phyloP scores from a whole-genome alignment of 2,888 invertebrate species.

The Craniophora ligustri region DNA sequence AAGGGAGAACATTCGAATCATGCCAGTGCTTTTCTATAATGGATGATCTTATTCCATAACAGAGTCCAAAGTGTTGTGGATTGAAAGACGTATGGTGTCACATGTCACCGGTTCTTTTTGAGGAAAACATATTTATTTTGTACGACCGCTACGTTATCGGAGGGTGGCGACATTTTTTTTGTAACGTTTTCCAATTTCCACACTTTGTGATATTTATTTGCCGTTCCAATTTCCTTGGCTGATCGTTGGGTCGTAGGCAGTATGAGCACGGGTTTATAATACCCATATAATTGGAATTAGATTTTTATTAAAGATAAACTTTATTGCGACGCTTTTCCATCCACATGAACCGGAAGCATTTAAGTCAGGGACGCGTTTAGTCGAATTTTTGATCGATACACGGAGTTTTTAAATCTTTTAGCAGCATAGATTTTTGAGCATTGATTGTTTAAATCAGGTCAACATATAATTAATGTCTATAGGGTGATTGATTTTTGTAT shows the following conservation, averaged over 20 bases:
- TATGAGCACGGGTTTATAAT: conserved; percentile 40
- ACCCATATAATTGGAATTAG: conserved; percentile 38
- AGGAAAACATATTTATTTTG: conserved; percentile 60
- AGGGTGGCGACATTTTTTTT: conserved; percentile 27
- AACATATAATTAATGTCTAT: too few relatives aligned
- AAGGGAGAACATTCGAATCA: not conserved
- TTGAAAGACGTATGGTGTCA: conserved; percentile 58
- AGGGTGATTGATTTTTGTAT: too few relatives aligned
- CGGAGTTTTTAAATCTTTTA: conserved; percentile 13
- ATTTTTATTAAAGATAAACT: conserved; percentile 42
- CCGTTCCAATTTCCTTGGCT: conserved; percentile 48
- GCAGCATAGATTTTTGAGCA: too few relatives aligned
- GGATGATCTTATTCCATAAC: conserved; percentile 25
- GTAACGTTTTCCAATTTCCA: conserved; percentile 49
- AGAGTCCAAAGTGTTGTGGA: conserved; percentile 56
- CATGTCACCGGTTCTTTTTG: conserved; percentile 55
- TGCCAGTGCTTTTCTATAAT: conserved; percentile 26
- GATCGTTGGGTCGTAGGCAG: conserved; percentile 18
- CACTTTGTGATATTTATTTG: conserved; percentile 51
- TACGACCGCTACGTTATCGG: conserved; percentile 42
- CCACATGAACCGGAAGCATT: conserved; percentile 23
- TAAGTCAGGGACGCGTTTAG: conserved; percentile 20
- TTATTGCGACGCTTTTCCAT: conserved; percentile 17
- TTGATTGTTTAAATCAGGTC: too few relatives aligned
- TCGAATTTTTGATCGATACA: conserved; percentile 7